Base-by-base conservation (phyloP, 2,797 vertebrate species). In the Cyclura pinguis region DNA sequence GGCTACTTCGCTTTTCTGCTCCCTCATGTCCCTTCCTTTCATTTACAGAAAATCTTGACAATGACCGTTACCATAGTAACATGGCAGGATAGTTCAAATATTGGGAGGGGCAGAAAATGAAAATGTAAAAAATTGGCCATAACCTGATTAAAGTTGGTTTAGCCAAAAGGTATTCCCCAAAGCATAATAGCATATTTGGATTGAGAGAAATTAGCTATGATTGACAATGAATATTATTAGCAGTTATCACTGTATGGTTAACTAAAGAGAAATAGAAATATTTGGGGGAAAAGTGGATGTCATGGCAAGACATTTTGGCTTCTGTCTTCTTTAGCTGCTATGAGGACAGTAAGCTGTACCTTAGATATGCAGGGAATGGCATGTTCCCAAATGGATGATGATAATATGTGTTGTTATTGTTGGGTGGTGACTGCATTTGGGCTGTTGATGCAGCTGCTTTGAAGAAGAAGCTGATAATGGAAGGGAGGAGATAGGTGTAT, bases 61-160 rank as follows among this genome's bases (percentile, higher is more conserved):
- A 88, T 90, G 84, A 76, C 82, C 20, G 57, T 95, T 96, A 90
- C 94, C 93, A 92, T 89, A 90, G 96, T 93, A 94, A 96, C 57
- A 0, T 52, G 87, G 62, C 78, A 93, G 93, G 80, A 91, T 84
- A 93, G 52, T 93, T 95, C 82, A 93, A 9, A 93, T 85, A 93
- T 84, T 74, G 67, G 29, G 8, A 77, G 82, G 85, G 78, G 59
- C 24, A 87, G 74, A 47, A 93, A 86, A n/a, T 2, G 84, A 38
- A 91, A 85, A 87, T 76, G n/a, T 86, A 10, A 10, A 90, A 80
- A 92, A 94, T 95, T 90, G 10, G 6, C 88, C 18, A 1, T 92
- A 7, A 62, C n/a, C 1, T 32, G 77, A 13, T 93, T 87, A 82
- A 93, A 57, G 27, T 42, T 90, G 77, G 89, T 88, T 0, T 32